Evolutionary conservation across 2,113 vertebrate species (phyloP), one percentile per base, ranked within the genome.

Genomic region (Manacus vitellinus): DNA sequence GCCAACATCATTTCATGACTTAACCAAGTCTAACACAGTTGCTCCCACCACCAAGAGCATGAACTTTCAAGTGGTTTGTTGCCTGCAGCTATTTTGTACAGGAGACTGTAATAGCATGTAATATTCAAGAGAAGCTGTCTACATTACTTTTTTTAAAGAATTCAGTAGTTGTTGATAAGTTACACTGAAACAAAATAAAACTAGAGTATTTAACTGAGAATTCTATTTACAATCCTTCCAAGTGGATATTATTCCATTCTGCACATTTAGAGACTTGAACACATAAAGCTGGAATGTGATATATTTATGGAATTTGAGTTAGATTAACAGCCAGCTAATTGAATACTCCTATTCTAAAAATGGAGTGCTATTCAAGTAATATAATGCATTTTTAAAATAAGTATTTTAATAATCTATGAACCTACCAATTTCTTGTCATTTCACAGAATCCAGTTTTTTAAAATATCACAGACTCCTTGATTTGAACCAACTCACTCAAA

Each of bases 41-140:
- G 86, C 30, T 92, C 68, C 93, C 78, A 88, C 72, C 75, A 93
- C 39, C 62, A 66, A 86, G 88, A 93, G 79, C 35, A 44, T 3
- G 0, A 54, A 77, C 88, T 88, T 94, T 71, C 82, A 97, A 88
- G 85, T 47, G 59, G 92, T 55, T 89, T 67, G 79, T 77, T 83
- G 82, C 95, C 90, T 61, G 72, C 65, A 89, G 92, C 85, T 93
- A 68, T 95, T 93, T 95, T 63, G 92, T 96, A 72, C 66, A 86
- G 72, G 74, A 85, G 67, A 39, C 35, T 41, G 49, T 71, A 74
- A 47, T 4, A 70, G 47, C 85, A 96, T 88, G 75, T 31, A 94
- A 93, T 81, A 95, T 84, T 90, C 88, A 94, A 74, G 35, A 94
- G 54, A 92, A 73, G 12, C 74, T 67, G 79, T 51, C 88, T 80